phyloP scores from a whole-genome alignment of 2,797 vertebrate species.

The Carapus acus region DNA sequence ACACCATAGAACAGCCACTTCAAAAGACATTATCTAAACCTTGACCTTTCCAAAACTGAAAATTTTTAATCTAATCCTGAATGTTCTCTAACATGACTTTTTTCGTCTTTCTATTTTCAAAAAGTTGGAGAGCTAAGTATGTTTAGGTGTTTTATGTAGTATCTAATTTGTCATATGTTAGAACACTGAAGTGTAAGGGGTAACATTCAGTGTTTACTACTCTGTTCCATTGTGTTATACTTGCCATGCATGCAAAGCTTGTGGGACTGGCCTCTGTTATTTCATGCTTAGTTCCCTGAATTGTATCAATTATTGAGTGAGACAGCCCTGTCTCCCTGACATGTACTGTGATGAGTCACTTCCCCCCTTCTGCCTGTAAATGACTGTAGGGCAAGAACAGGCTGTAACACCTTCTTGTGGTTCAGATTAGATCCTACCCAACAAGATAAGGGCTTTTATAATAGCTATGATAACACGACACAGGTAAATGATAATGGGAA shows the following conservation, averaged over 20 bases:
- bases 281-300: constrained; percentile 12
- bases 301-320: constrained; percentile 7
- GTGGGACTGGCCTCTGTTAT: not conserved
- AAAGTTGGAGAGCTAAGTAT: not conserved
- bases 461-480: constrained; percentile 3
- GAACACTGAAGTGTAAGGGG: no score
- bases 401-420: constrained; percentile 22
- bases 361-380: constrained; percentile 49
- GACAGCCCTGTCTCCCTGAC: constrained; percentile 27
- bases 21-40: no score
- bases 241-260: no score
- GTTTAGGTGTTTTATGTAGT: not conserved
- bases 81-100: no score
- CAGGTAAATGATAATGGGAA: no score
- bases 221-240: not conserved
- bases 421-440: constrained; percentile 32
- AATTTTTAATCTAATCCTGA: no score
- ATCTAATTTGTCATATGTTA: not conserved
- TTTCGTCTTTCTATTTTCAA: no score
- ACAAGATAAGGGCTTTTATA: constrained; percentile 13
- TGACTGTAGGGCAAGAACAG: constrained; percentile 14
- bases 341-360: constrained; percentile 45
- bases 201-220: not conserved
- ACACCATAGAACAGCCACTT: no score
- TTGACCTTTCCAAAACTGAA: no score